These are phyloP conservation scores for Holcopasites calliopsidis DNA, from an alignment of 1,140 invertebrate species.

Conservation along the genomic window DNA sequence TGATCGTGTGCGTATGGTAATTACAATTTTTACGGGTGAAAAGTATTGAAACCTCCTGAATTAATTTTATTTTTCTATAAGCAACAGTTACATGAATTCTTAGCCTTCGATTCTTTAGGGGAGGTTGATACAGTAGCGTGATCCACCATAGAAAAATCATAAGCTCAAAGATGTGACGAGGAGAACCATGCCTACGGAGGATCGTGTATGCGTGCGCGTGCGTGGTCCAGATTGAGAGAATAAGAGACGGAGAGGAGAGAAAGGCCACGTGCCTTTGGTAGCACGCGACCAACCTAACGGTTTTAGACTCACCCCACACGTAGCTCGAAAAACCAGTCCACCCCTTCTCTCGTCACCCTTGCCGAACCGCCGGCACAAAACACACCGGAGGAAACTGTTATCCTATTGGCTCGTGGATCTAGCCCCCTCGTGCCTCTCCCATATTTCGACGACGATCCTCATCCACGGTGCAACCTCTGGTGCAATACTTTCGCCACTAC, in stretches of 20 bases:
- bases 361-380: slow-evolving; percentile 68
- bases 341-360: slow-evolving; percentile 76
- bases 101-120: too few relatives aligned
- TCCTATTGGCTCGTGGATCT: slow-evolving; percentile 71
- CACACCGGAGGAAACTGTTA: slow-evolving; percentile 74
- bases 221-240: slow-evolving; percentile 42
- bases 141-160: too few relatives aligned
- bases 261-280: slow-evolving; percentile 74
- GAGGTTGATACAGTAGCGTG: too few relatives aligned
- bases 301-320: slow-evolving; percentile 74
- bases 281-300: slow-evolving; percentile 79
- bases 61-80: too few relatives aligned
- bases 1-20: too few relatives aligned
- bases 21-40: too few relatives aligned
- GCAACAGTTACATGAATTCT: too few relatives aligned
- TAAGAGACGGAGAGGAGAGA: slow-evolving; percentile 44
- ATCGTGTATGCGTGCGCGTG: slow-evolving; percentile 46
- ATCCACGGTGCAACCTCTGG: slow-evolving; percentile 14
- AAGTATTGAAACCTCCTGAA: too few relatives aligned
- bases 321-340: slow-evolving; percentile 74
- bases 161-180: too few relatives aligned
- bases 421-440: slow-evolving; percentile 61
- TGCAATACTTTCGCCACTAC: slow-evolving; percentile 53
- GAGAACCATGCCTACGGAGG: too few relatives aligned
- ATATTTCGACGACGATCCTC: slow-evolving; percentile 19